Evolutionary conservation across 2,888 invertebrate species (phyloP), one percentile per base, ranked within the genome.

Genomic region (Acanthosepion esculentum): DNA sequence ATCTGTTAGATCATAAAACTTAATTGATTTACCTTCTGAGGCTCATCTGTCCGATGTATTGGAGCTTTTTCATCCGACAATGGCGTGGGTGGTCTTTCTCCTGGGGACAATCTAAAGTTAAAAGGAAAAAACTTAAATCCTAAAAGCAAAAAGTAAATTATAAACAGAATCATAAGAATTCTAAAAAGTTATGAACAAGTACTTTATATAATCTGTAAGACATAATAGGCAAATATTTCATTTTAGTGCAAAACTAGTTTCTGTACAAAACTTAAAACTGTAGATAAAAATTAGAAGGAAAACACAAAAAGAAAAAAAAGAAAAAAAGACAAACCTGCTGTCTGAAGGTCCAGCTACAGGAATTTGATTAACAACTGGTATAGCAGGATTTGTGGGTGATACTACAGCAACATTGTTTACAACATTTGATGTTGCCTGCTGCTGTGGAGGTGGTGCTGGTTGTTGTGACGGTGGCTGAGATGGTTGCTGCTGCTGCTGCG

Each of bases 1-100:
- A 50, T 50, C 50, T 7, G 50, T 50, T 50, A 50, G 10, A 15
- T 15, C 50, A 50, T 50, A 6, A 50, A 50, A 50, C 50, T 50
- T 15, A 59, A 59, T 59, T 23, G 29, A 7, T 6, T 48, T 93
- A 93, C 93, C 93, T 93, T 93, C 15, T 93, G 93, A 18, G 93
- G 93, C 8, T 93, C 93, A 48, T 53, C 93, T 26, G 50, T 15
- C 53, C 93, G 48, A 29, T 93, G 93, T 48, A 41, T 94, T 29
- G 91, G 41, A 5, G 93, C 33, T 59, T 94, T 94, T 92, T 95
- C 95, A 95, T 95, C 95, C 94, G 95, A 94, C 48, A 95, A 94
- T 7, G 95, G 95, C 18, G 95, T 95, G 12, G 94, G 95, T 48
- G 95, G 94, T 53, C 94, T 94, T 20, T 95, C 93, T 50, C 94